Evolutionary conservation across 2,888 invertebrate genomes (phyloP).

Genomic region (Minunthozetes semirufus): DNA sequence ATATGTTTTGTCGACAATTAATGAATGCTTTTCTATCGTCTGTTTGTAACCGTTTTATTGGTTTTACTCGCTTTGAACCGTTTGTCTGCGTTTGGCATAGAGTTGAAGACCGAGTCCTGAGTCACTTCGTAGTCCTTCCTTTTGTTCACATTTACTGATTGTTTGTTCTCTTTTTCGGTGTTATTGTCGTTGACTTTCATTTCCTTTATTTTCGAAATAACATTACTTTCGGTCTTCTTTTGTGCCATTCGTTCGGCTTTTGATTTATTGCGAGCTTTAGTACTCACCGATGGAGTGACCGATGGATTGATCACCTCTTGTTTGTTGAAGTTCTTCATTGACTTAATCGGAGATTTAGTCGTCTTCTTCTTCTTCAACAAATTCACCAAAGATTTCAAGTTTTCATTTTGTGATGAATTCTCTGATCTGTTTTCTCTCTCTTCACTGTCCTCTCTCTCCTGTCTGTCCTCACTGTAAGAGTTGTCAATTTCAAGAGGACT

Average conservation of each 20-base stretch:
- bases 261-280: not conserved
- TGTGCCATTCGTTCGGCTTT: not conserved
- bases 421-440: not conserved
- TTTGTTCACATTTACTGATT: not conserved
- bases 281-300: not conserved
- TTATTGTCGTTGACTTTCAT: not conserved
- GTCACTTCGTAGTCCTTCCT: not conserved
- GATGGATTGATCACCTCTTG: not conserved
- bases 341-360: not conserved
- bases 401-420: not conserved
- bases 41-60: not conserved
- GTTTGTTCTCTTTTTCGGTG: no score
- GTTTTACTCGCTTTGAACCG: conserved; percentile 7
- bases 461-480: not conserved
- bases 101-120: not conserved
- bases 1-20: no score
- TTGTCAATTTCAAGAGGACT: not conserved
- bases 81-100: not conserved
- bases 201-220: not conserved
- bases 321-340: not conserved
- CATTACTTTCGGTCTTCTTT: not conserved
- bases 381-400: not conserved
- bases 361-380: not conserved
- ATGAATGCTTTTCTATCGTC: not conserved
- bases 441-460: not conserved